A percentile compares a stretch with the other conserved stretches of the same genome.
These are phyloP conservation scores for Cosmorhoe ocellata DNA, from an alignment of 2,888 invertebrate genomes.

Conservation along the genomic window DNA sequence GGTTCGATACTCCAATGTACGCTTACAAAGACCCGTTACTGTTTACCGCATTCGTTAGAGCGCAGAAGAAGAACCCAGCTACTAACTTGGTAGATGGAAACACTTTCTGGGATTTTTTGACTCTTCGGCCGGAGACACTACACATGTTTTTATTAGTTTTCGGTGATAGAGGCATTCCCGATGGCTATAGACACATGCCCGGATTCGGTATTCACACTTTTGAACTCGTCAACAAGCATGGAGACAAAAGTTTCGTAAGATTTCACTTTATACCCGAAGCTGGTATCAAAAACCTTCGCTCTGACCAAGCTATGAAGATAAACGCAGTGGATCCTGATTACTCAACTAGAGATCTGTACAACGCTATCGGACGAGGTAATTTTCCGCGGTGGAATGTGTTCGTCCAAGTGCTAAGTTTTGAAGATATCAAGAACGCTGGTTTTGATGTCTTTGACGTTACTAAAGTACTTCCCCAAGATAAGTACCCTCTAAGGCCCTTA, in stretches of 20 bases:
- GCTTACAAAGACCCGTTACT: slow-evolving; percentile 92
- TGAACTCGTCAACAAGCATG: slow-evolving; percentile 89
- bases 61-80: slow-evolving; percentile 95
- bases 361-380: slow-evolving; percentile 88
- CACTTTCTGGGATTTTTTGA: slow-evolving; percentile 96
- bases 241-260: slow-evolving; percentile 89
- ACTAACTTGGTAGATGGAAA: slow-evolving; percentile 92
- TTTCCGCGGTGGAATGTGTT: slow-evolving; percentile 89
- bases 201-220: slow-evolving; percentile 96
- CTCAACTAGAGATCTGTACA: slow-evolving; percentile 91
- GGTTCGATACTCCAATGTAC: slow-evolving; percentile 94
- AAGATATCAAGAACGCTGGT: slow-evolving; percentile 87
- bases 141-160: slow-evolving; percentile 92
- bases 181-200: slow-evolving; percentile 94
- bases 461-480: slow-evolving; percentile 89
- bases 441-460: slow-evolving; percentile 96
- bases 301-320: slow-evolving; percentile 84
- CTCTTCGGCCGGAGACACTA: slow-evolving; percentile 91
- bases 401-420: slow-evolving; percentile 91
- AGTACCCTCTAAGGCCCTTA: slow-evolving; percentile 91
- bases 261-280: slow-evolving; percentile 95
- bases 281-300: slow-evolving; percentile 88
- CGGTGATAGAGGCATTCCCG: slow-evolving; percentile 93
- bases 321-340: slow-evolving; percentile 92
- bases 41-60: slow-evolving; percentile 95